Evolutionary conservation across 2,888 invertebrate species (phyloP), one percentile per base, ranked within the genome.

Genomic region (Callyntrura sp.): DNA sequence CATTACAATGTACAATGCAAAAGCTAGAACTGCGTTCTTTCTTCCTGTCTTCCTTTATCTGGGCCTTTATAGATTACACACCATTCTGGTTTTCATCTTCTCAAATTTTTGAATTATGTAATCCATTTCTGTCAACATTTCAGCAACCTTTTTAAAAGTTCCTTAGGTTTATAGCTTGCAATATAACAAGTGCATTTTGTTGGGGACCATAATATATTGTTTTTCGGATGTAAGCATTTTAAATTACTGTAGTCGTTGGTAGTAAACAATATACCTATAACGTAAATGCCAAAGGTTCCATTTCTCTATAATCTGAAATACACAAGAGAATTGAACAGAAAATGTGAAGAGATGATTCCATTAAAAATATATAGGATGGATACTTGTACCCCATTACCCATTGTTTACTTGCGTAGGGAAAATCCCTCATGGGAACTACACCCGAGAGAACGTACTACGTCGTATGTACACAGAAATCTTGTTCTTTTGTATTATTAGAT

Each of bases 121-220:
- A 70, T 70, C 70, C 70, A 70, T 70, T 70, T 70, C 70, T 70
- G 70, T 70, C 70, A 70, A 17, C 45, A 45, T 70, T 70, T 70
- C 12, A 65, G 28, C 28, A 43, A 17, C 0, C 20, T 70, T 45
- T 17, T 4, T n/a, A 45, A 43, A 68, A 68, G 14, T n/a, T 57
- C 14, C 8, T 57, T 17, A 3, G 55, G 55, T 57, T 57, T 6
- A 57, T 57, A 2, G 17, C 17, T 57, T 57, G 1, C 14, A 4
- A 57, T 17, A n/a, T 14, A 57, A n/a, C 8, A 57, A 35, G 35
- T 35, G 35, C 6, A 35, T 35, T 35, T 35, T 35, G 35, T 35
- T 35, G 35, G 35, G 35, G 6, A 6, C 35, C n/a, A 55, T 12
- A 55, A 4, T 3, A 35, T 35, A 35, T 35, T 35, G 35, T 35